Base-by-base conservation (phyloP, 2,888 invertebrate species). In the Branchellion lobata region DNA sequence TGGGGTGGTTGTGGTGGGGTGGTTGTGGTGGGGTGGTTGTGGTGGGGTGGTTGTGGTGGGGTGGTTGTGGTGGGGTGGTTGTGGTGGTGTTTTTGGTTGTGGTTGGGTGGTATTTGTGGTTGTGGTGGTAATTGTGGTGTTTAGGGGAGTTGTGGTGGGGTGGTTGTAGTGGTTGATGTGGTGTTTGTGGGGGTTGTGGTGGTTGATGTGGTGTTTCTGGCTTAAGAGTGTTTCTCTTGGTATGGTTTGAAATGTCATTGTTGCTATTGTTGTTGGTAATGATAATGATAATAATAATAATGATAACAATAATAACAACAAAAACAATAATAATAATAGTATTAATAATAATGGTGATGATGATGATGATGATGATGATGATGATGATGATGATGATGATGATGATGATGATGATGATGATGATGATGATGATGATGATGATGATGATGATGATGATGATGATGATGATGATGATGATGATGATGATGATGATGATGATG, bases 121-220 rank as follows among this genome's bases (percentile, higher is more conserved):
- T 40, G 40, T 40, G 40, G 5, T 5, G 40, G 40, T 40, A 14
- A 14, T 40, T 40, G 40, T 5, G 5, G 40, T 8, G 40, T 40
- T 40, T 5, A 5, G 40, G 14, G 14, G 40, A 40, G 40, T 5
- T 5, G 14, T 40, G 40, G 40, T 40, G 40, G 14, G 40, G 5
- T 40, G 40, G 8, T 83, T 85, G 81, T 84, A 89, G 89, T 92
- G 95, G 98, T 89, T 95, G 96, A 88, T 27, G 83, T 85, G 24
- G 95, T 96, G 0, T 94, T 97, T 81, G 93, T 98, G 84, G 92
- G 94, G 0, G 94, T 94, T 51, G 93, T 98, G 92, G 88, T 98
- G 82, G n/a, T n/a, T n/a, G n/a, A n/a, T n/a, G n/a, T n/a, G n/a
- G n/a, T n/a, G n/a, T n/a, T n/a, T n/a, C n/a, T n/a, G n/a, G n/a